These are phyloP conservation scores for Euura saliciscinereae DNA, from an alignment of 1,140 invertebrate species.

Conservation along the genomic window DNA sequence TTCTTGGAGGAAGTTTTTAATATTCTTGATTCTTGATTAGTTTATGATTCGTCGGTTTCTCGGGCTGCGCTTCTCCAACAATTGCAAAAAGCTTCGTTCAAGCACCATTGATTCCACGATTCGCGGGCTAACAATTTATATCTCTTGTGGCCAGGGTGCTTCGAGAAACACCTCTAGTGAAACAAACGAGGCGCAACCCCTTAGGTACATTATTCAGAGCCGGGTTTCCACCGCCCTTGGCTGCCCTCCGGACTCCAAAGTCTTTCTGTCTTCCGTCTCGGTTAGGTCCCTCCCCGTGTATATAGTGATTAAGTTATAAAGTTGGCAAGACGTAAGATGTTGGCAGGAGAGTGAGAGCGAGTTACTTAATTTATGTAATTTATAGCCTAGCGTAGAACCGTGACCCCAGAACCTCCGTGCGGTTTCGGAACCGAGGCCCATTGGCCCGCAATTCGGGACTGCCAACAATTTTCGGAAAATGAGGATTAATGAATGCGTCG, in stretches of 20 bases:
- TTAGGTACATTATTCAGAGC: slow-evolving; percentile 33
- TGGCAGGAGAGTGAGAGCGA: slow-evolving; percentile 35
- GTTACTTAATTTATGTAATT: slow-evolving; percentile 55
- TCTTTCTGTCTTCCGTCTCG: slow-evolving; percentile 21
- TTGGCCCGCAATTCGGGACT: too few species aligned
- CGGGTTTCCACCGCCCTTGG: slow-evolving; percentile 10
- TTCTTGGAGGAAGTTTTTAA: not conserved
- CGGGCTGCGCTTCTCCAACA: too few species aligned
- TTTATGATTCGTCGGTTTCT: not conserved
- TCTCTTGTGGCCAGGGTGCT: not conserved
- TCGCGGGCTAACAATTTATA: too few species aligned
- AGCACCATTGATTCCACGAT: too few species aligned
- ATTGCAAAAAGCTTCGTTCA: too few species aligned
- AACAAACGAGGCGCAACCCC: slow-evolving; percentile 17
- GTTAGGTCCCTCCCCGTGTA: slow-evolving; percentile 24
- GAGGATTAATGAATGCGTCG: too few species aligned
- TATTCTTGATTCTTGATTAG: slow-evolving; percentile 3
- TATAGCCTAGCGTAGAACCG: slow-evolving; percentile 37
- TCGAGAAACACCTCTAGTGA: not conserved
- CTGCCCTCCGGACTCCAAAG: not conserved
- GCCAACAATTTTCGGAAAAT: too few species aligned
- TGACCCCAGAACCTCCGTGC: slow-evolving; percentile 26
- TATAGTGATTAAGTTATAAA: slow-evolving; percentile 50
- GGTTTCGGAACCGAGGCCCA: too few species aligned
- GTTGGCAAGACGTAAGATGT: slow-evolving; percentile 51